phyloP scores from a whole-genome alignment of 1,140 invertebrate species.

The Tyrophagus putrescentiae region DNA sequence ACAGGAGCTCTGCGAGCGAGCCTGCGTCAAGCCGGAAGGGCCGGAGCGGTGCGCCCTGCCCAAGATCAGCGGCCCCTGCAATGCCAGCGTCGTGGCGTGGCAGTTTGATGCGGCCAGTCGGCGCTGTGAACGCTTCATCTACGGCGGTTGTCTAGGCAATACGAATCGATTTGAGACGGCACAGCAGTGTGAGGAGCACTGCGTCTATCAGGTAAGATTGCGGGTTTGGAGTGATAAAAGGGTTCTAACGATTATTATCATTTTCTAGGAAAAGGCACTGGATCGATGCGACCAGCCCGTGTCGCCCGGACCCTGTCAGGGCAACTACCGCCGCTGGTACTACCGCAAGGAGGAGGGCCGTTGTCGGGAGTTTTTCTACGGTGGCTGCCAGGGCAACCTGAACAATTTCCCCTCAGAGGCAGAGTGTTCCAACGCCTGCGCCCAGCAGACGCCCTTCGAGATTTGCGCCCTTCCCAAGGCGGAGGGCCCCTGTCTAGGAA shows the following conservation, averaged over 20 bases:
- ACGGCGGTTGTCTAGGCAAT: conserved; percentile 64
- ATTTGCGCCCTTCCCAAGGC: conserved; percentile 52
- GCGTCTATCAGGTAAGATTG: conserved; percentile 35
- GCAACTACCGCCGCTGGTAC: conserved; percentile 63
- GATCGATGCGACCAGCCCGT: conserved; percentile 20
- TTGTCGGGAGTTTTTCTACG: conserved; percentile 60
- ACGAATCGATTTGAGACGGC: conserved; percentile 66
- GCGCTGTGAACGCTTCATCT: conserved; percentile 58
- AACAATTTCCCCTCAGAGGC: conserved; percentile 70
- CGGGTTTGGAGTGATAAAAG: too few relatives aligned
- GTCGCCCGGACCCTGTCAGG: conserved; percentile 46
- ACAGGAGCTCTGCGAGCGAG: conserved; percentile 66
- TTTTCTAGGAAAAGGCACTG: not conserved
- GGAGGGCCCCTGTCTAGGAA: conserved; percentile 52
- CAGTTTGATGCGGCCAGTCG: conserved; percentile 61
- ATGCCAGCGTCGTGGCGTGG: conserved; percentile 58
- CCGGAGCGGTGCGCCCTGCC: conserved; percentile 52
- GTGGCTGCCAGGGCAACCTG: conserved; percentile 55
- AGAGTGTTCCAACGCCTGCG: conserved; percentile 63
- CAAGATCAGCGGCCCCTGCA: conserved; percentile 57
- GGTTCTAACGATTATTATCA: too few relatives aligned
- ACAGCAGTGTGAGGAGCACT: conserved; percentile 64
- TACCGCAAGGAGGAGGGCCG: conserved; percentile 54
- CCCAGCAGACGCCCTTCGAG: conserved; percentile 4
- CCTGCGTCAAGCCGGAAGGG: conserved; percentile 69